phyloP scores from a whole-genome alignment of 2,888 invertebrate genomes.

The Conchocele bisecta region DNA sequence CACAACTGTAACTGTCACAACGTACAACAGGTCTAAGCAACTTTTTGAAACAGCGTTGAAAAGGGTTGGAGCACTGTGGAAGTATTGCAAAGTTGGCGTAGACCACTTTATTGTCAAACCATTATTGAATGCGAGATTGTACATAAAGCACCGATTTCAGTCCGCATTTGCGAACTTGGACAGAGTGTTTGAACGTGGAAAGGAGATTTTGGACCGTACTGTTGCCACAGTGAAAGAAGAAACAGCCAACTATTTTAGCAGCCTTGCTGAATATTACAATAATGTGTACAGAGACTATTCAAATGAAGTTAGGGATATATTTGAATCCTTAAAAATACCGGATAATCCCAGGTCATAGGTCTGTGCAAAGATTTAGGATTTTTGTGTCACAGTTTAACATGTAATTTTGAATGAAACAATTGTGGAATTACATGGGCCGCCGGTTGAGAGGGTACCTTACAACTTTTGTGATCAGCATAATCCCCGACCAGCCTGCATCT shows the following conservation, averaged over 20 bases:
- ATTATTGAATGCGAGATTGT: conserved; percentile 43
- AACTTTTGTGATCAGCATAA: too few relatives aligned
- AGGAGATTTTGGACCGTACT: conserved; percentile 38
- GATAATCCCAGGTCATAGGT: too few relatives aligned
- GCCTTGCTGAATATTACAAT: conserved; percentile 50
- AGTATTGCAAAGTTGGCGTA: conserved; percentile 51
- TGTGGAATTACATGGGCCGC: too few relatives aligned
- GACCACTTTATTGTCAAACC: conserved; percentile 53
- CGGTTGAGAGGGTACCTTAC: too few relatives aligned
- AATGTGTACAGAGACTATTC: conserved; percentile 55
- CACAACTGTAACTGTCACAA: conserved; percentile 40
- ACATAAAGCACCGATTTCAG: conserved; percentile 44
- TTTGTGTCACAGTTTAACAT: too few relatives aligned
- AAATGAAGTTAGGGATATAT: conserved; percentile 50
- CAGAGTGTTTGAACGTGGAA: conserved; percentile 46
- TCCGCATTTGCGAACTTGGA: conserved; percentile 33
- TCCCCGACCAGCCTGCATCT: too few relatives aligned
- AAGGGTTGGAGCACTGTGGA: conserved; percentile 48
- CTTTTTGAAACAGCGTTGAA: conserved; percentile 36
- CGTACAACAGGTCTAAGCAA: conserved; percentile 29
- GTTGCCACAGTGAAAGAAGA: conserved; percentile 39
- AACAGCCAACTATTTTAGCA: conserved; percentile 36
- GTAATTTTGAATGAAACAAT: too few relatives aligned
- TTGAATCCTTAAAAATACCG: conserved; percentile 53
- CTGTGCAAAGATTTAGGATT: too few relatives aligned